phyloP scores from a whole-genome alignment of 1,140 invertebrate species.

The Tetramorium simillimum region DNA sequence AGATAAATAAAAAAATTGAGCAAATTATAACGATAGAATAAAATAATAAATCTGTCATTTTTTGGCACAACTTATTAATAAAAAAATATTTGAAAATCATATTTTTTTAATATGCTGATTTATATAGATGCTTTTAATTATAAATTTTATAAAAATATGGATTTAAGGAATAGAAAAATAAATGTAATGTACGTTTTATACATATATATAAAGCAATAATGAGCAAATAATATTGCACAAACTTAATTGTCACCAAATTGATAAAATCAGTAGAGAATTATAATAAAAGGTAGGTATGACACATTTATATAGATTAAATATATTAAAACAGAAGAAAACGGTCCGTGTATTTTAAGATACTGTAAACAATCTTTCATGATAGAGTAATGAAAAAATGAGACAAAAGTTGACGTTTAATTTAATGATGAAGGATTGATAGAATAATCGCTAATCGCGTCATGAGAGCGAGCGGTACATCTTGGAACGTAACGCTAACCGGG shows the following conservation, averaged over 20 bases:
- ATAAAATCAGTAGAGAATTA: not conserved
- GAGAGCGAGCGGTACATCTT: constrained; percentile 4
- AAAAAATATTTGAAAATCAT: not conserved
- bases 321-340: not conserved
- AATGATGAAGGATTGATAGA: constrained; percentile 8
- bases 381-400: not conserved
- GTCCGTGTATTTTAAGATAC: not conserved
- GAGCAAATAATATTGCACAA: not conserved
- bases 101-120: not conserved
- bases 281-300: not conserved
- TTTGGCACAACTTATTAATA: not conserved
- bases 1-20: not conserved
- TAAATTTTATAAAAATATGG: not conserved
- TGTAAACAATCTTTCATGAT: not conserved
- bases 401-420: not conserved
- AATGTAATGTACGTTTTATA: not conserved
- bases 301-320: too few relatives aligned
- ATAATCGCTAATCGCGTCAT: not conserved
- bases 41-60: not conserved
- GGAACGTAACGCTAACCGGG: not conserved
- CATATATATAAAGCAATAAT: not conserved
- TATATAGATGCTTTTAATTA: not conserved
- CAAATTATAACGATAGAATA: not conserved
- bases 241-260: not conserved
- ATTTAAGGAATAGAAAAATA: not conserved